Evolutionary conservation across 2,888 invertebrate genomes (phyloP).

Genomic region (Xestia c-nigrum): DNA sequence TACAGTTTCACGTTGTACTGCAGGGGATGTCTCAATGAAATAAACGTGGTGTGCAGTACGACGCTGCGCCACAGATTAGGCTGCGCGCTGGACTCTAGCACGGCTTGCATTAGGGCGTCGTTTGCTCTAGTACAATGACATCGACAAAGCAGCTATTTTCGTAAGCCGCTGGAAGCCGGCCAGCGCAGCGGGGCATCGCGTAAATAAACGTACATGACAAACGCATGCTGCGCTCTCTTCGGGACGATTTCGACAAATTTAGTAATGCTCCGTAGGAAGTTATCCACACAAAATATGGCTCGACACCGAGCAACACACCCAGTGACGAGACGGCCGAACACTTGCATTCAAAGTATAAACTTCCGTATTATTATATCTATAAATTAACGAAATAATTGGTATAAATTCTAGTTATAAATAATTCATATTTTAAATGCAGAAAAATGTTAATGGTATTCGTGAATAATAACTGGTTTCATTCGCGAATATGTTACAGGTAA

Average conservation of each 20-base stretch:
- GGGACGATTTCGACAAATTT: slow-evolving; percentile 80
- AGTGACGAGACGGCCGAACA: slow-evolving; percentile 14
- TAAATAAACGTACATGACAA: slow-evolving; percentile 87
- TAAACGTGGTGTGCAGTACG: slow-evolving; percentile 54
- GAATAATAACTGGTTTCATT: slow-evolving; percentile 41
- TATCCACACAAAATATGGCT: slow-evolving; percentile 69
- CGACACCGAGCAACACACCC: slow-evolving; percentile 12
- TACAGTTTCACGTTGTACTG: slow-evolving; percentile 28
- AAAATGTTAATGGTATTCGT: slow-evolving; percentile 51
- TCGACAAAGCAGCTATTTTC: slow-evolving; percentile 87
- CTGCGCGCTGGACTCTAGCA: slow-evolving; percentile 62
- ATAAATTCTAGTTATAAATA: slow-evolving; percentile 1
- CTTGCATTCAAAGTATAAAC: slow-evolving; percentile 12
- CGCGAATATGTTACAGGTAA: slow-evolving; percentile 36
- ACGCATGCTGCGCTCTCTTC: slow-evolving; percentile 77
- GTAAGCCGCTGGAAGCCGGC: slow-evolving; percentile 85
- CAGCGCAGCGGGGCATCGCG: slow-evolving; percentile 83
- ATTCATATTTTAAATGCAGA: slow-evolving; percentile 37
- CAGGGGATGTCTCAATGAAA: slow-evolving; percentile 61
- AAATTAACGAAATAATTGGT: background rate
- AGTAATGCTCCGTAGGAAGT: slow-evolving; percentile 76
- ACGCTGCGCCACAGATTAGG: no score
- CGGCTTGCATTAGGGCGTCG: slow-evolving; percentile 74
- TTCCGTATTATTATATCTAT: slow-evolving; percentile 17
- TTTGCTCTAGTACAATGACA: slow-evolving; percentile 88